Evolutionary conservation across 53 echinoderm and acorn worm species (phyloP), one percentile per base, ranked within the genome.

Genomic region (Zoroaster sp.): DNA sequence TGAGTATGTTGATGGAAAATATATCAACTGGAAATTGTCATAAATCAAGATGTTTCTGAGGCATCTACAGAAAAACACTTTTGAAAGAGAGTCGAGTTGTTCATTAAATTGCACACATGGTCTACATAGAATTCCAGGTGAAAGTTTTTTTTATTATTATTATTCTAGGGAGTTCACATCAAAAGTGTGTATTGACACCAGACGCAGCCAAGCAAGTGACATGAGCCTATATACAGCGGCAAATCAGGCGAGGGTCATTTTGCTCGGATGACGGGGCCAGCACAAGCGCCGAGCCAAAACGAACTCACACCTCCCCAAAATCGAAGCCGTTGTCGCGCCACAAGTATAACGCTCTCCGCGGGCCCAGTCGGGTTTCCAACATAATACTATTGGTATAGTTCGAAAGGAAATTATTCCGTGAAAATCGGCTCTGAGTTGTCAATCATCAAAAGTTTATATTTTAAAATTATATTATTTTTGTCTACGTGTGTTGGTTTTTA

Each of bases 201-300:
- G 54, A 33, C 3, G 71, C 47, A 51, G 4, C 71, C 10, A 49
- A 85, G 33, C 85, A 70, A 46, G 8, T 85, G 85, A 85, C 51
- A 23, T 4, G 70, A 11, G 35, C 14, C 47, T 69, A 59, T 59
- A 42, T 10, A 70, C 49, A 2, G 9, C 36, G 71, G 1, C 33
- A 70, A 85, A 54, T 71, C 85, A 36, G 70, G 49, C 85, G 52
- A 70, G 47, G 20, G 4, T 14, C 51, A 85, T 47, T 85, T 85
- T 66, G 71, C 38, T 6, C 70, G 85, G 46, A 17, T 70, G 85
- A 85, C n/a, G 4, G 43, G 49, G 49, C 71, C 33, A 41, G 72
- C 35, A 85, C 85, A 85, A 70, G 85, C 71, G 35, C 30, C 68
- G 31, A 17, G 82, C 32, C 28, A 82, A 82, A 67, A 33, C 66